phyloP scores from a whole-genome alignment of 2,797 vertebrate genomes.

The Threskiornis aethiopicus region DNA sequence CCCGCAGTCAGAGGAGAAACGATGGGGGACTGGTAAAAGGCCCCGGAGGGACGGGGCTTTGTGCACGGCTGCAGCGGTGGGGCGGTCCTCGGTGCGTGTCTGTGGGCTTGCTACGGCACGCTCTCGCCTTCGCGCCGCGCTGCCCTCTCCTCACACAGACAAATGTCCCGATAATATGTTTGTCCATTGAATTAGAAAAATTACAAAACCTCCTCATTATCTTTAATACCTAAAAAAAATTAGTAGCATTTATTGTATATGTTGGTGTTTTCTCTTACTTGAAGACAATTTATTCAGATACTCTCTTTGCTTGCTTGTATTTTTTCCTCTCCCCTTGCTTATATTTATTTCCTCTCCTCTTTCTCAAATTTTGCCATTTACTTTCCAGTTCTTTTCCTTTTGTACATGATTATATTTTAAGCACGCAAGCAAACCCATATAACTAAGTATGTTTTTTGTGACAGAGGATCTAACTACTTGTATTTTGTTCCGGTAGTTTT shows the following conservation, averaged over 20 bases:
- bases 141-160: neutral
- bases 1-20: neutral
- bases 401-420: neutral
- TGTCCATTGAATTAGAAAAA: neutral
- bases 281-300: neutral
- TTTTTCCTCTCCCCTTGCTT: neutral
- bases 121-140: accelerated
- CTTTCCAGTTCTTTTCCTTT: neutral
- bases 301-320: neutral
- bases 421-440: neutral
- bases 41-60: accelerated
- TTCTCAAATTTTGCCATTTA: neutral
- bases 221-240: neutral
- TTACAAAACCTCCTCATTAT: neutral
- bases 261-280: neutral
- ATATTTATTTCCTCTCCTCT: neutral
- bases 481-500: neutral
- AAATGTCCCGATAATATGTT: neutral
- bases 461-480: neutral
- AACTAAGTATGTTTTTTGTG: neutral
- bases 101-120: neutral
- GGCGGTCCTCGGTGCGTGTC: neutral
- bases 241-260: neutral
- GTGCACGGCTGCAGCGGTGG: neutral
- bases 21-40: accelerated